Evolutionary conservation across 92 coral and sea anemone genomes (phyloP), one percentile per base, ranked within the genome.

Genomic region (Phymanthus crucifer): DNA sequence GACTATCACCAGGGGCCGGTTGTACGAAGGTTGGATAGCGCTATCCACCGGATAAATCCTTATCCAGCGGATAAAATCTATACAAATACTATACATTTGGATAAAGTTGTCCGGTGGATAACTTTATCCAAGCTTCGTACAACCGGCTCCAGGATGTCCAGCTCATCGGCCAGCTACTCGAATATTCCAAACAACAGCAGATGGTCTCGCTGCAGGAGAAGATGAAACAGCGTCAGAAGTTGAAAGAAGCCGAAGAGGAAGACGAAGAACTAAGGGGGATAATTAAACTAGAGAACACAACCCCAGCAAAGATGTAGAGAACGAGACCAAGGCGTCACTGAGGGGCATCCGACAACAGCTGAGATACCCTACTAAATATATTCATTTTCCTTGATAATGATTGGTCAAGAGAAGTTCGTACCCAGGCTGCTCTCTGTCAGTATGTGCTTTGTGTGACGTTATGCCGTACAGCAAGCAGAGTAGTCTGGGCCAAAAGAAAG

Each of bases 151-250:
- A n/a, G 11, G 85, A 81, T 58, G 78, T 81, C 38, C 74, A 54
- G 18, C 71, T 65, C 5, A 19, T 81, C 40, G 56, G 73, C 40
- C 79, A 64, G 21, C 58, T 34, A 26, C 68, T 81, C 7, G 61
- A 81, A 36, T 56, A 29, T 19, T 40, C 78, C 31, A 71, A 73
- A 74, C 70, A 54, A 66, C 72, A 73, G 58, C 85, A 81, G 46
- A 24, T 31, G 19, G 40, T 46, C 40, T 72, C 78, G 12, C 73
- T 81, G n/a, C 57, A 71, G 27, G 79, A 73, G 61, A 81, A 81
- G 43, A 72, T n/a, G 2, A 69, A 52, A 36, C 52, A 40, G 2
- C n/a, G 85, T 35, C 74, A 81, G 36, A 45, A 72, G 27, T 66
- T 81, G 17, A 80, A 70, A 70, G 56, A 80, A 52, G 77, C 84